These are phyloP conservation scores for Alaudala cheleensis DNA, from an alignment of 2,113 vertebrate genomes.

Conservation along the genomic window DNA sequence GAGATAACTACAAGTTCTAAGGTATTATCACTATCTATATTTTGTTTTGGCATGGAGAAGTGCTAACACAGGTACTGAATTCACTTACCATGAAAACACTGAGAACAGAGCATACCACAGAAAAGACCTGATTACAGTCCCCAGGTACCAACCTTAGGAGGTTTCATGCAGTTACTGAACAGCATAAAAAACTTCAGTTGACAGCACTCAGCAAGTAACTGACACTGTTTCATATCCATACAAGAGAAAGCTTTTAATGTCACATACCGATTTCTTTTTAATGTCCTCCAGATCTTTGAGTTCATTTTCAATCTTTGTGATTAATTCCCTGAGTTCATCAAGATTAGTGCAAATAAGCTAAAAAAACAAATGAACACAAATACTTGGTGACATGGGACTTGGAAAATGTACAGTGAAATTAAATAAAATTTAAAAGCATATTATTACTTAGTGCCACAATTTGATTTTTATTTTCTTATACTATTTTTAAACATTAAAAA, in stretches of 20 bases:
- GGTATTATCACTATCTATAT: neutral
- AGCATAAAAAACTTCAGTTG: slow-evolving; percentile 38
- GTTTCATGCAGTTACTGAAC: neutral
- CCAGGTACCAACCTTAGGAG: neutral
- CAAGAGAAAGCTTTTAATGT: slow-evolving; percentile 69
- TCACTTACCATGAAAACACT: slow-evolving; percentile 1
- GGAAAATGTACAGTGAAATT: slow-evolving; percentile 63
- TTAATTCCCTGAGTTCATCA: slow-evolving; percentile 93
- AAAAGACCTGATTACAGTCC: neutral
- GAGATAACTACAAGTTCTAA: neutral
- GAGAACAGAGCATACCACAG: slow-evolving; percentile 27
- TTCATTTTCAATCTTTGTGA: slow-evolving; percentile 94
- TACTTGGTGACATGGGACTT: slow-evolving; percentile 73
- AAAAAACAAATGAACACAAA: slow-evolving; percentile 74
- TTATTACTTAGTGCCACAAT: slow-evolving; percentile 18
- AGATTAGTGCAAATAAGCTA: slow-evolving; percentile 97
- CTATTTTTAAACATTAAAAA: neutral
- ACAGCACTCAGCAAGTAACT: slow-evolving; percentile 54
- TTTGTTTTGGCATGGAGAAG: neutral
- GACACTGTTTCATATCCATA: slow-evolving; percentile 60
- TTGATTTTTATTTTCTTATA: neutral
- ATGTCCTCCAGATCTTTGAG: slow-evolving; percentile 91
- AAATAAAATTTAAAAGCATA: slow-evolving; percentile 66
- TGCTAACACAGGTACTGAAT: neutral
- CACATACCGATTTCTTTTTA: slow-evolving; percentile 95